phyloP scores from a whole-genome alignment of 2,113 vertebrate species.

The Myiagra hebetior region DNA sequence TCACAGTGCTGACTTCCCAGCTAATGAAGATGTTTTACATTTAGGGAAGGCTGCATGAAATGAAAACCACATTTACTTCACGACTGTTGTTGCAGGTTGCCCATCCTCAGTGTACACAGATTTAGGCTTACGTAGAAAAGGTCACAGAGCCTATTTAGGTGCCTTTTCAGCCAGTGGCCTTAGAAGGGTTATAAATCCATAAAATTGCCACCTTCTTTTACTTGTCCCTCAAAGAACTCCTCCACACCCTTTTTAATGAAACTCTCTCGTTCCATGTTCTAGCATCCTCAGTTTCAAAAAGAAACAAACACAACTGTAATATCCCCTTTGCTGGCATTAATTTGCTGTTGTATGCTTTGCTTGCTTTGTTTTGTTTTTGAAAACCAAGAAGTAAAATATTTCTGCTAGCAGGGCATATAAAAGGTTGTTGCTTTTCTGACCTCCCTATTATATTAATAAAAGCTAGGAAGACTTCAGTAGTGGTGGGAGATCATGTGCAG shows the following conservation, averaged over 20 bases:
- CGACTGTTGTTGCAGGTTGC: slow-evolving; percentile 1
- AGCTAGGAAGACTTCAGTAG: slow-evolving; percentile 45
- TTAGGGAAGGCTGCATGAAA: slow-evolving; percentile 16
- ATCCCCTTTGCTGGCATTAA: slow-evolving; percentile 21
- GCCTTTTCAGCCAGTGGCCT: background rate
- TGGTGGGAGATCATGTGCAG: slow-evolving; percentile 51
- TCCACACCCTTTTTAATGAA: slow-evolving; percentile 41
- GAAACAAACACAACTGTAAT: slow-evolving; percentile 10
- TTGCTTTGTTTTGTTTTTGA: slow-evolving; percentile 30
- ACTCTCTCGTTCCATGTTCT: background rate
- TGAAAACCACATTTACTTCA: slow-evolving; percentile 42
- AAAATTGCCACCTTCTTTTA: background rate
- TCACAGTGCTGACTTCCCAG: slow-evolving; percentile 30
- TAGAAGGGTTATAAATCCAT: background rate
- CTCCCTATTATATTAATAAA: slow-evolving; percentile 63
- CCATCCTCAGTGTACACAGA: background rate
- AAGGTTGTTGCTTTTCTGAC: slow-evolving; percentile 44
- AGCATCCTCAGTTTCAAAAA: slow-evolving; percentile 44
- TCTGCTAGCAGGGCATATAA: slow-evolving; percentile 40
- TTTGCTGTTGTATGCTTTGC: background rate
- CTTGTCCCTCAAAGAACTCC: background rate
- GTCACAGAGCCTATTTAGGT: background rate
- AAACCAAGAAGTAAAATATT: slow-evolving; percentile 22
- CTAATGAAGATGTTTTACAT: slow-evolving; percentile 58
- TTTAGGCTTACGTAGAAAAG: background rate